phyloP scores from a whole-genome alignment of 2,797 vertebrate genomes.

The Ctenopoma kingsleyae region DNA sequence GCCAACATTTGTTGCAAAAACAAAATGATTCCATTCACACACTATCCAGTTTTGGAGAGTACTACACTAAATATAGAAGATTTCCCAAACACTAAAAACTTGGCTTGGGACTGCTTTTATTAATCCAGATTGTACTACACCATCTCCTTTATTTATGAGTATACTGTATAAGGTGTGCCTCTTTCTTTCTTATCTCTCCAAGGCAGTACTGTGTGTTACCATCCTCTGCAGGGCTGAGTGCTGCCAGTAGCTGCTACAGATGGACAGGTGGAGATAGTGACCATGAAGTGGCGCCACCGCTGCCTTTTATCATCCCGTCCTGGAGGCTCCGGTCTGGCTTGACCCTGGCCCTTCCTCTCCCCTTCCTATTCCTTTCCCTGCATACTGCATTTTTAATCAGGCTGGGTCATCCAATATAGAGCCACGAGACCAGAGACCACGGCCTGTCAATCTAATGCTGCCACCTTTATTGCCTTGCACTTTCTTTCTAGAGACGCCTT shows the following conservation, averaged over 20 bases:
- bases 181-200: slow-evolving; percentile 68
- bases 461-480: slow-evolving; percentile 36
- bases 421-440: slow-evolving; percentile 69
- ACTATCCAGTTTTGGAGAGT: not conserved
- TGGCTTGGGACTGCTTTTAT: slow-evolving; percentile 37
- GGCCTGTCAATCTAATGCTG: slow-evolving; percentile 78
- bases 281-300: slow-evolving; percentile 79
- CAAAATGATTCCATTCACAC: no score
- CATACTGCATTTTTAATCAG: slow-evolving; percentile 86
- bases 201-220: slow-evolving; percentile 57
- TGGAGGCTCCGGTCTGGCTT: slow-evolving; percentile 81
- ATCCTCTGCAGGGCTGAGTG: slow-evolving; percentile 72
- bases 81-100: slow-evolving; percentile 41
- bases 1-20: no score
- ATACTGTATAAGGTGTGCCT: slow-evolving; percentile 52
- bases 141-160: slow-evolving; percentile 53
- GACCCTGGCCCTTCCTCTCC: slow-evolving; percentile 74
- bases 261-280: slow-evolving; percentile 87
- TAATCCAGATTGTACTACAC: slow-evolving; percentile 43
- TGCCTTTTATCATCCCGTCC: slow-evolving; percentile 81
- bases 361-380: slow-evolving; percentile 73
- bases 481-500: slow-evolving; percentile 27
- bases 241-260: slow-evolving; percentile 82
- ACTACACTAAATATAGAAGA: slow-evolving; percentile 20
- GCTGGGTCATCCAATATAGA: slow-evolving; percentile 80